phyloP scores from a whole-genome alignment of 2,888 invertebrate genomes.

The Dynastes tityus region DNA sequence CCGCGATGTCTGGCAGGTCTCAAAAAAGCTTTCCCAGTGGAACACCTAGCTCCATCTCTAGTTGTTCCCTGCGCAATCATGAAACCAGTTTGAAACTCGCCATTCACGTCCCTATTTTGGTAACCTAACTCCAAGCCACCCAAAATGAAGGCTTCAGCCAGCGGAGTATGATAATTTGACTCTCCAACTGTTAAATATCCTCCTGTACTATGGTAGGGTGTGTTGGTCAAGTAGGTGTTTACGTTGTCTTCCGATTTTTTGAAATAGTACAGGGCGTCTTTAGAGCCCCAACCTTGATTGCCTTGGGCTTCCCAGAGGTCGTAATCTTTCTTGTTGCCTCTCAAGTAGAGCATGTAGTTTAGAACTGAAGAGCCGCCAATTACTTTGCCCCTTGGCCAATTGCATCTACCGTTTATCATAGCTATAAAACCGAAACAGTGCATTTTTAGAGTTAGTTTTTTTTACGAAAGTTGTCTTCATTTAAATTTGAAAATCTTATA shows the following conservation, averaged over 20 bases:
- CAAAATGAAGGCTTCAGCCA: slow-evolving; percentile 86
- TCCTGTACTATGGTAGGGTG: slow-evolving; percentile 85
- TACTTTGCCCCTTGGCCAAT: slow-evolving; percentile 94
- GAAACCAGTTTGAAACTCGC: slow-evolving; percentile 88
- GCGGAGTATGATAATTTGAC: slow-evolving; percentile 89
- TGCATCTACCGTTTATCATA: slow-evolving; percentile 88
- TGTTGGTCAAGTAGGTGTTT: slow-evolving; percentile 86
- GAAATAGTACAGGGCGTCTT: slow-evolving; percentile 86
- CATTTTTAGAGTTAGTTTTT: no score
- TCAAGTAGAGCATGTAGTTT: slow-evolving; percentile 93
- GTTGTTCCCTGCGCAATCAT: slow-evolving; percentile 90
- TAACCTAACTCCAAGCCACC: slow-evolving; percentile 80
- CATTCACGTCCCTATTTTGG: slow-evolving; percentile 89
- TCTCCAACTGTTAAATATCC: slow-evolving; percentile 89
- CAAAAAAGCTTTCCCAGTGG: slow-evolving; percentile 90
- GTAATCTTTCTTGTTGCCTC: slow-evolving; percentile 92
- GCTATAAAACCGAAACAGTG: slow-evolving; percentile 71
- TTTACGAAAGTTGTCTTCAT: no score
- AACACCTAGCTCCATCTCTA: slow-evolving; percentile 87
- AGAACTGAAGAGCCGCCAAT: slow-evolving; percentile 91
- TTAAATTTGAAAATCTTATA: no score
- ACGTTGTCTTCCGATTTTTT: slow-evolving; percentile 94
- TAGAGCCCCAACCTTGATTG: slow-evolving; percentile 90
- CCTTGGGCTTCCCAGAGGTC: slow-evolving; percentile 91
- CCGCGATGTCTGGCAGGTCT: slow-evolving; percentile 84